phyloP scores from a whole-genome alignment of 1,140 invertebrate species.

The Panulirus ornatus region DNA sequence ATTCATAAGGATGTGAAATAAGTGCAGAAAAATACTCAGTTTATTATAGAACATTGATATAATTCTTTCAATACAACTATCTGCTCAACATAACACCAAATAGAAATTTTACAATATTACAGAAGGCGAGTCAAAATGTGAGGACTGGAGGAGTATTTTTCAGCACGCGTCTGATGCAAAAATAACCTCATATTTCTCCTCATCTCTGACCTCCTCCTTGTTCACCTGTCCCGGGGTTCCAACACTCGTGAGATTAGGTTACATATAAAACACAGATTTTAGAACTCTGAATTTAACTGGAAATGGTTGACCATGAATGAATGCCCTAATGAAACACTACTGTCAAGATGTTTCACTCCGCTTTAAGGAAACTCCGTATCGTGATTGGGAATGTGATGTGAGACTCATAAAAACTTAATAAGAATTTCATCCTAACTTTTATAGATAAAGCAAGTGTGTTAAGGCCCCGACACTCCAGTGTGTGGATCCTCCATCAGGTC shows the following conservation, averaged over 20 bases:
- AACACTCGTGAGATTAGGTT: not conserved
- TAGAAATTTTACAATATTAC: not conserved
- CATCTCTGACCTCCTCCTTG: no score
- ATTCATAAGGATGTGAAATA: not conserved
- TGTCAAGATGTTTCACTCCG: not conserved
- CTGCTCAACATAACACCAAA: slow-evolving; percentile 10
- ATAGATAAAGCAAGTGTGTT: no score
- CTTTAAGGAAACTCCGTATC: not conserved
- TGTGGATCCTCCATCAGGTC: no score
- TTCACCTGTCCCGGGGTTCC: not conserved
- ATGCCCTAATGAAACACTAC: not conserved
- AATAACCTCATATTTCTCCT: not conserved
- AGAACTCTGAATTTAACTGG: not conserved
- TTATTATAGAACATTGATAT: slow-evolving; percentile 12
- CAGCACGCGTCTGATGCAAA: not conserved
- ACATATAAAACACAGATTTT: not conserved
- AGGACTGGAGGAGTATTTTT: slow-evolving; percentile 3
- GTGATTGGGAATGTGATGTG: not conserved
- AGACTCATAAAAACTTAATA: no score
- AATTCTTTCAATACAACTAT: slow-evolving; percentile 2
- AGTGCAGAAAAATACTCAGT: slow-evolving; percentile 10
- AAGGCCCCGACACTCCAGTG: no score
- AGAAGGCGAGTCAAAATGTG: not conserved
- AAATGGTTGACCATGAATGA: not conserved
- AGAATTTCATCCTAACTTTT: no score